phyloP scores from a whole-genome alignment of 2,113 vertebrate genomes.

The Mystacornis crossleyi region DNA sequence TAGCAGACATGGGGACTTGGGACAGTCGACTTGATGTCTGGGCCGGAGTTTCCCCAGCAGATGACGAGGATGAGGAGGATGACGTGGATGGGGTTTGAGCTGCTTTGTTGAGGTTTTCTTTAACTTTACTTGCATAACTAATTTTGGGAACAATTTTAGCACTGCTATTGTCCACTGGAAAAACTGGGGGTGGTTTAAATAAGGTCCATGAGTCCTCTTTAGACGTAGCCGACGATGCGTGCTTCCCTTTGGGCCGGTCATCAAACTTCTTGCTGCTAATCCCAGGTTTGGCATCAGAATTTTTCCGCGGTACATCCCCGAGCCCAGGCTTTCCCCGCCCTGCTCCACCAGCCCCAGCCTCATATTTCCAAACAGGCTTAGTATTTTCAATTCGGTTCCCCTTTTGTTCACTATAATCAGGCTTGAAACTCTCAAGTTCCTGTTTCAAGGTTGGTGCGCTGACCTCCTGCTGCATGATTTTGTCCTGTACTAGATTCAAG shows the following conservation, averaged over 20 bases:
- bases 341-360: slow-evolving; percentile 74
- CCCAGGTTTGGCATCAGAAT: slow-evolving; percentile 87
- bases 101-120: slow-evolving; percentile 99
- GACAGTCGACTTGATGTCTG: slow-evolving; percentile 86
- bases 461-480: slow-evolving; percentile 83
- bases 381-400: slow-evolving; percentile 77
- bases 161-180: slow-evolving; percentile 99
- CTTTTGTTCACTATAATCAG: slow-evolving; percentile 82
- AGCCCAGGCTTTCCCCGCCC: slow-evolving; percentile 73
- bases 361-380: slow-evolving; percentile 83
- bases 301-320: slow-evolving; percentile 86
- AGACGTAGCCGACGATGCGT: slow-evolving; percentile 76
- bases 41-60: slow-evolving; percentile 79
- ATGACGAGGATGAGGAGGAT: slow-evolving; percentile 71
- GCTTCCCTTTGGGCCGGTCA: slow-evolving; percentile 92
- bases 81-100: slow-evolving; percentile 77
- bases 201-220: slow-evolving; percentile 99
- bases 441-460: slow-evolving; percentile 74
- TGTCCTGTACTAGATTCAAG: slow-evolving; percentile 85
- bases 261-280: slow-evolving; percentile 88
- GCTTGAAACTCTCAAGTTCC: slow-evolving; percentile 81
- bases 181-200: slow-evolving; percentile 97
- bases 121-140: slow-evolving; percentile 99
- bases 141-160: slow-evolving; percentile 99
- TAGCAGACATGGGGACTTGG: slow-evolving; percentile 97